Conservation (phyloP, 2,113 vertebrate species). For the Pseudonaja textilis region DNA sequence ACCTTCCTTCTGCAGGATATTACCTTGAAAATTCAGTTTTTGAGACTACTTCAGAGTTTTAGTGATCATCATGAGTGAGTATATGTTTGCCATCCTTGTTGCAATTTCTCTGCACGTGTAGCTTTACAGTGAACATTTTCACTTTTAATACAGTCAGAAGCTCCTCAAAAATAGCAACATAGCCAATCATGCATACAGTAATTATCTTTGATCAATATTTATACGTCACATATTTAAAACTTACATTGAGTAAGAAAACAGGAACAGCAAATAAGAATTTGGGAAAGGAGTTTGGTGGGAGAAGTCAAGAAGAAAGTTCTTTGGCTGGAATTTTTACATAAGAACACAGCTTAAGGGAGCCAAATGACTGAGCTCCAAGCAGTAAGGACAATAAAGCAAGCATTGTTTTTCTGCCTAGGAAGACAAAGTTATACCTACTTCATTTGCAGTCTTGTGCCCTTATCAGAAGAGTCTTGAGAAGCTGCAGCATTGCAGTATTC, state of each 20-base stretch:
- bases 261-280: background rate
- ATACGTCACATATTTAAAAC: background rate
- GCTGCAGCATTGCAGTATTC: background rate
- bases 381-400: background rate
- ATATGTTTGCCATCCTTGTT: constrained; percentile 15
- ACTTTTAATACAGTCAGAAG: background rate
- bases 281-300: background rate
- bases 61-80: constrained; percentile 99
- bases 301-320: background rate
- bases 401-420: background rate
- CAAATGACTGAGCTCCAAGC: background rate
- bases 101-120: background rate
- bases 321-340: background rate
- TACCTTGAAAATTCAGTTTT: constrained; percentile 97
- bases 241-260: background rate
- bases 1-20: constrained; percentile 82
- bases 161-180: background rate
- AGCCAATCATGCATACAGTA: background rate
- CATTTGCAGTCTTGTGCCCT: background rate
- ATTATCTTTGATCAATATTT: background rate
- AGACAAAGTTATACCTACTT: background rate
- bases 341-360: background rate
- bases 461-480: background rate
- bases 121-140: background rate
- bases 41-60: constrained; percentile 97